Evolutionary conservation across 2,888 invertebrate species (phyloP).

Genomic region (Latrodectus elegans): DNA sequence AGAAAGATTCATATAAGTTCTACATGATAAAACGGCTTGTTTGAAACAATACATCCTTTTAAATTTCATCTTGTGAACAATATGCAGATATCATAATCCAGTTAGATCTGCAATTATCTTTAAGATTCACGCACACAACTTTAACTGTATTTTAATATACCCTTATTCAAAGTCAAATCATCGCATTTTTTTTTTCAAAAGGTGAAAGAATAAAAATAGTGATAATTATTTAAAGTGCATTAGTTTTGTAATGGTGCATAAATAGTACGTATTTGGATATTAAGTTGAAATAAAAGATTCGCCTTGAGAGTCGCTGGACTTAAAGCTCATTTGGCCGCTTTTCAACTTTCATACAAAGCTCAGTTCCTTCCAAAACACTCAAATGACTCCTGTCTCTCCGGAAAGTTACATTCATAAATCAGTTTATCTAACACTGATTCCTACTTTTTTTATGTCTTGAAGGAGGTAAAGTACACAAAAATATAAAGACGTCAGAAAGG

Average conservation of each 20-base stretch:
- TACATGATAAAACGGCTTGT: too few relatives aligned
- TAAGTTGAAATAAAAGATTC: constrained; percentile 6
- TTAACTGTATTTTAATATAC: neutral
- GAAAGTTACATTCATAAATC: constrained; percentile 21
- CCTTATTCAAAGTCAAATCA: neutral
- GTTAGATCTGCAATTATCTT: too few relatives aligned
- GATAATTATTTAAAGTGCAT: neutral
- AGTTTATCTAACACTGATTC: constrained; percentile 4
- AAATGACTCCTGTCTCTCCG: constrained; percentile 15
- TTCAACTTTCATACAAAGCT: constrained; percentile 23
- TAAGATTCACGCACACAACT: too few relatives aligned
- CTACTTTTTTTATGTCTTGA: neutral
- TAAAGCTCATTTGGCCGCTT: constrained; percentile 24
- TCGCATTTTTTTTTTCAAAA: neutral
- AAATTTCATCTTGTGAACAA: too few relatives aligned
- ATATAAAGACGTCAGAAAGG: neutral
- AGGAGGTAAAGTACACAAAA: neutral
- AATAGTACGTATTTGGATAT: neutral
- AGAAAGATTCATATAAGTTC: too few relatives aligned
- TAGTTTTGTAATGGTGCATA: neutral
- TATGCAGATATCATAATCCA: too few relatives aligned
- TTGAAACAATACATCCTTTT: too few relatives aligned
- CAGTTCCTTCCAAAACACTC: constrained; percentile 11
- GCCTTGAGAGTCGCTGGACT: neutral
- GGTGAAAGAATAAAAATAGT: neutral